A percentile compares a stretch with the other conserved stretches of the same genome.
Conservation (phyloP, 1,140 invertebrate species). For the Nebria ingens region DNA sequence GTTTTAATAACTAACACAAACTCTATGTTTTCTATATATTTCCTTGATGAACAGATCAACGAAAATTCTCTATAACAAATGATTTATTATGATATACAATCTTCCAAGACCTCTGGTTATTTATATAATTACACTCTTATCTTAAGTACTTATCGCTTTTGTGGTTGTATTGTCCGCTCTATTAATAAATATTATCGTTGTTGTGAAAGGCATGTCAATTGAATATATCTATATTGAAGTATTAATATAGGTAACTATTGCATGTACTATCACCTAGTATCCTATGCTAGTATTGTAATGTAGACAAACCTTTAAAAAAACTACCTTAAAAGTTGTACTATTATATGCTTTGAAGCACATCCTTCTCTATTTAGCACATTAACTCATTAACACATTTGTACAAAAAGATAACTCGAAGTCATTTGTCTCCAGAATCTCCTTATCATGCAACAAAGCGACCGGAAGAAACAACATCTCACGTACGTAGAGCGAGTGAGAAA, state of each 20-base stretch:
- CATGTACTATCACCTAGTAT: not conserved
- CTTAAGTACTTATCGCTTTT: not conserved
- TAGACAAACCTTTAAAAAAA: not conserved
- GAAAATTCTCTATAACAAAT: not conserved
- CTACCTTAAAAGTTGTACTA: not conserved
- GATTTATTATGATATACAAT: not conserved
- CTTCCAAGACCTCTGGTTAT: conserved; percentile 9
- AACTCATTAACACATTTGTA: not conserved
- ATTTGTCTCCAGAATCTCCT: conserved; percentile 30
- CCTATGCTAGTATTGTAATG: not conserved
- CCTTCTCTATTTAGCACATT: not conserved
- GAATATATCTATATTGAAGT: too few species aligned
- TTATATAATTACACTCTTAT: not conserved
- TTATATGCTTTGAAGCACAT: not conserved
- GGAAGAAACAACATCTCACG: conserved; percentile 48
- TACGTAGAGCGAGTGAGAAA: conserved; percentile 66
- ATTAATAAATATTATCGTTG: not conserved
- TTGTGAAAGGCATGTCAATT: not conserved
- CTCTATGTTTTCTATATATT: not conserved
- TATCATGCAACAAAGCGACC: conserved; percentile 34
- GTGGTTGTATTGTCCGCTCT: not conserved
- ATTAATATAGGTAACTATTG: too few species aligned
- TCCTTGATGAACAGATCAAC: too few species aligned
- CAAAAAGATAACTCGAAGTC: not conserved
- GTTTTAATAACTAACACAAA: not conserved